Percentiles rank a stretch among this genome's conserved stretches.
These are phyloP conservation scores for Cladorhizidae sp. DNA, from an alignment of 37 sponge, comb jelly and placozoan genomes.

Conservation along the genomic window DNA sequence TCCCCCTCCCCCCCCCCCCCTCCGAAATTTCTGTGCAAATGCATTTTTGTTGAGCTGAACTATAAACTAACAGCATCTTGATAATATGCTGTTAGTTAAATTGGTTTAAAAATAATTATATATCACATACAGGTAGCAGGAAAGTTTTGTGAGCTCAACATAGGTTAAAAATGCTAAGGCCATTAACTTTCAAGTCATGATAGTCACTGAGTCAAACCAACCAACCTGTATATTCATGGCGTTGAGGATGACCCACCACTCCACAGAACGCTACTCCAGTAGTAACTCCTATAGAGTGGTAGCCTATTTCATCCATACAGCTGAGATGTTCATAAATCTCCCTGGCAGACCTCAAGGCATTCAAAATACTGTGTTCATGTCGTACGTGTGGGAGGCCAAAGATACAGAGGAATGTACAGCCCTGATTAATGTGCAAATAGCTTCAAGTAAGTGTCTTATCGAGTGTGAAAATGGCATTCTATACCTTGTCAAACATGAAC, in stretches of 20 bases:
- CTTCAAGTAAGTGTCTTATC: not conserved
- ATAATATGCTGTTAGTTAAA: too few species aligned
- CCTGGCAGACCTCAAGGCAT: slow-evolving; percentile 81
- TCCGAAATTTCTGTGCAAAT: too few species aligned
- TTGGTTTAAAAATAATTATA: too few species aligned
- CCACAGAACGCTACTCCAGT: slow-evolving; percentile 95
- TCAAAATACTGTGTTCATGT: slow-evolving; percentile 79
- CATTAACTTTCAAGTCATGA: too few species aligned
- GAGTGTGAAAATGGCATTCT: not conserved
- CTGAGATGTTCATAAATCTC: slow-evolving; percentile 55
- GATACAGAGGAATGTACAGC: slow-evolving; percentile 91
- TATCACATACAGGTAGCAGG: not conserved
- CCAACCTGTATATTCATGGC: slow-evolving; percentile 93
- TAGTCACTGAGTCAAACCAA: not conserved
- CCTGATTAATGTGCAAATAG: slow-evolving; percentile 25
- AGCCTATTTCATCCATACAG: slow-evolving; percentile 33
- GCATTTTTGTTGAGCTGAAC: too few species aligned
- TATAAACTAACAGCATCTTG: not conserved
- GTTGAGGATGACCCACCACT: slow-evolving; percentile 90
- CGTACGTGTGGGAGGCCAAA: slow-evolving; percentile 93
- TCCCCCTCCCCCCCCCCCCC: too few species aligned
- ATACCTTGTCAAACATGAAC: slow-evolving; percentile 95
- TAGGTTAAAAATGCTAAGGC: too few species aligned
- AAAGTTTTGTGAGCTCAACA: too few species aligned
- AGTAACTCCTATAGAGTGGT: slow-evolving; percentile 86